A percentile compares a stretch with the other conserved stretches of the same genome.
Conservation (phyloP, 37 sponge, comb jelly and placozoan genomes). For the Amphimedon queenslandica region DNA sequence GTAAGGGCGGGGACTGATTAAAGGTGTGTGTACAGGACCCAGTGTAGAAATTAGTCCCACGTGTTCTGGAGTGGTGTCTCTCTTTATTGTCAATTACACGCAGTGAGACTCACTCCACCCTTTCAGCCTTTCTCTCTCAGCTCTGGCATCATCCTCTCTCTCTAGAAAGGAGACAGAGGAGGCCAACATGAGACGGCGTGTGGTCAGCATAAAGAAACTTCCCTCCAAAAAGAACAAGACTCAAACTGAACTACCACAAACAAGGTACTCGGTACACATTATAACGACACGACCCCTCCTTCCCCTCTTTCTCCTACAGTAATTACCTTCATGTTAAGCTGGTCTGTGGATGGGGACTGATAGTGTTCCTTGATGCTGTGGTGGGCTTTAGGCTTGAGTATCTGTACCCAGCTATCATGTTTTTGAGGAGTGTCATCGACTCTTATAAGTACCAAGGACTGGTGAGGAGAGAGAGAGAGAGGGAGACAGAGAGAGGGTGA, state of each 20-base stretch:
- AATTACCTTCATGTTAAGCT: constrained; percentile 34
- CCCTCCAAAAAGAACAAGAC: constrained; percentile 25
- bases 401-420: constrained; percentile 58
- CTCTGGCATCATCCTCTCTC: too few relatives aligned
- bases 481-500: too few relatives aligned
- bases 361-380: constrained; percentile 43
- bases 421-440: constrained; percentile 43
- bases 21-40: background rate
- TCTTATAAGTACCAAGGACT: constrained; percentile 67
- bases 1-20: too few relatives aligned
- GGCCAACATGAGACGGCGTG: constrained; percentile 42
- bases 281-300: too few relatives aligned
- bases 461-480: too few relatives aligned
- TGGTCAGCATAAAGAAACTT: constrained; percentile 29
- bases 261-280: too few relatives aligned
- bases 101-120: too few relatives aligned
- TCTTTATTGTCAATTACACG: background rate
- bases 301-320: background rate
- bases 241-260: too few relatives aligned
- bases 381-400: constrained; percentile 50
- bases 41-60: background rate
- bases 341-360: constrained; percentile 28
- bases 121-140: too few relatives aligned
- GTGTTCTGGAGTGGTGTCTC: background rate
- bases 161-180: background rate